Evolutionary conservation across 2,888 invertebrate genomes (phyloP).

Genomic region (Aromia moschata): DNA sequence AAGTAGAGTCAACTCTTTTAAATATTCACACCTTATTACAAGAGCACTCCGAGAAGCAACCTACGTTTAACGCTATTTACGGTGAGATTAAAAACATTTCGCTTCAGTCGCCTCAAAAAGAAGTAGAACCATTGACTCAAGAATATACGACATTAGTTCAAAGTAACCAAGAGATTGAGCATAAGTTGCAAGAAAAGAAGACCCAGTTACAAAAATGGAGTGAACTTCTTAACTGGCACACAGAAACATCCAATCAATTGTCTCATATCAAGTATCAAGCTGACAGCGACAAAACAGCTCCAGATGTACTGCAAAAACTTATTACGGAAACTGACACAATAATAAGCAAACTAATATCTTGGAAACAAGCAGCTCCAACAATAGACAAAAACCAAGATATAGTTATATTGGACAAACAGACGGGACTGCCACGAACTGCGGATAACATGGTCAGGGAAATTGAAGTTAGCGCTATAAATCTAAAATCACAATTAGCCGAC

Average conservation of each 20-base stretch:
- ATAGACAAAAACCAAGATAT: slow-evolving; percentile 76
- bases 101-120: slow-evolving; percentile 75
- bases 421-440: slow-evolving; percentile 77
- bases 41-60: slow-evolving; percentile 86
- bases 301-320: slow-evolving; percentile 75
- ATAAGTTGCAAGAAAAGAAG: slow-evolving; percentile 78
- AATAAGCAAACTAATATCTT: slow-evolving; percentile 72
- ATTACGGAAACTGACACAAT: slow-evolving; percentile 76
- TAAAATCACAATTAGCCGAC: slow-evolving; percentile 73
- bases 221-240: slow-evolving; percentile 82
- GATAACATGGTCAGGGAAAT: slow-evolving; percentile 76
- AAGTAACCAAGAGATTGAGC: slow-evolving; percentile 81
- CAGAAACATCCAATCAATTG: slow-evolving; percentile 80
- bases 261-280: slow-evolving; percentile 83
- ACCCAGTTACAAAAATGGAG: slow-evolving; percentile 82
- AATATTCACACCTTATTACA: slow-evolving; percentile 82
- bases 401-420: slow-evolving; percentile 75
- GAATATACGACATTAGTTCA: slow-evolving; percentile 79
- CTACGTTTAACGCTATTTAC: slow-evolving; percentile 79
- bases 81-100: slow-evolving; percentile 84
- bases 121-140: slow-evolving; percentile 76
- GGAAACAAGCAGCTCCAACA: slow-evolving; percentile 75
- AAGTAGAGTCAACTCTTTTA: slow-evolving; percentile 81
- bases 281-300: slow-evolving; percentile 76
- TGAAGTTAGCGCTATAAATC: slow-evolving; percentile 74